These are phyloP conservation scores for Calephelis nemesis DNA, from an alignment of 1,140 invertebrate species.

Conservation along the genomic window DNA sequence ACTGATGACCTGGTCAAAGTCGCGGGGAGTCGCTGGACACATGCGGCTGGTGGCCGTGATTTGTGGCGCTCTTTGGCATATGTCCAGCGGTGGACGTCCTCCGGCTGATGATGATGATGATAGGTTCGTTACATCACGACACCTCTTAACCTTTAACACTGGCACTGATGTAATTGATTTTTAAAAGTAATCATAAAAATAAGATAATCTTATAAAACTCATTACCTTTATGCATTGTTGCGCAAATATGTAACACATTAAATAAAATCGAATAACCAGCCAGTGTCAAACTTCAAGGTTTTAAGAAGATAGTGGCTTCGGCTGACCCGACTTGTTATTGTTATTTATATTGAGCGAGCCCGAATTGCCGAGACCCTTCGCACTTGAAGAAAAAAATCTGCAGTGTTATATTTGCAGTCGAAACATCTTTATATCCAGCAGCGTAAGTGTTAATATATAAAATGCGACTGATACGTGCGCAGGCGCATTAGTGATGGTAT, in stretches of 20 bases:
- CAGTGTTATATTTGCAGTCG: conserved; percentile 29
- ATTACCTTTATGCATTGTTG: background rate
- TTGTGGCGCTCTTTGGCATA: no score
- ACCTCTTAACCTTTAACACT: no score
- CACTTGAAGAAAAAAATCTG: conserved; percentile 65
- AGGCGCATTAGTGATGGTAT: conserved; percentile 40
- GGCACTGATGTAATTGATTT: no score
- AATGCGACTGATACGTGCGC: background rate
- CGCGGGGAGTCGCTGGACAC: no score
- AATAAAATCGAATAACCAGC: conserved; percentile 37
- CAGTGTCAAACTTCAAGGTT: conserved; percentile 72
- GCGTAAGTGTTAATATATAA: conserved; percentile 44
- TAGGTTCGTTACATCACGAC: no score
- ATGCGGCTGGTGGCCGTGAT: no score
- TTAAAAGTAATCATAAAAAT: no score
- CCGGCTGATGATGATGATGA: no score
- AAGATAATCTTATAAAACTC: no score
- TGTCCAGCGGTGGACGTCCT: no score
- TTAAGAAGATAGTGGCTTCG: conserved; percentile 62
- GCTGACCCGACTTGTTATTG: conserved; percentile 67
- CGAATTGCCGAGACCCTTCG: conserved; percentile 71
- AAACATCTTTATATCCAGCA: conserved; percentile 40
- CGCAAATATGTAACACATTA: background rate
- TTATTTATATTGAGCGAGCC: conserved; percentile 72
- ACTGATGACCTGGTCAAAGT: no score